These are phyloP conservation scores for Oscheius onirici DNA, from an alignment of 2,888 invertebrate species.

Conservation along the genomic window DNA sequence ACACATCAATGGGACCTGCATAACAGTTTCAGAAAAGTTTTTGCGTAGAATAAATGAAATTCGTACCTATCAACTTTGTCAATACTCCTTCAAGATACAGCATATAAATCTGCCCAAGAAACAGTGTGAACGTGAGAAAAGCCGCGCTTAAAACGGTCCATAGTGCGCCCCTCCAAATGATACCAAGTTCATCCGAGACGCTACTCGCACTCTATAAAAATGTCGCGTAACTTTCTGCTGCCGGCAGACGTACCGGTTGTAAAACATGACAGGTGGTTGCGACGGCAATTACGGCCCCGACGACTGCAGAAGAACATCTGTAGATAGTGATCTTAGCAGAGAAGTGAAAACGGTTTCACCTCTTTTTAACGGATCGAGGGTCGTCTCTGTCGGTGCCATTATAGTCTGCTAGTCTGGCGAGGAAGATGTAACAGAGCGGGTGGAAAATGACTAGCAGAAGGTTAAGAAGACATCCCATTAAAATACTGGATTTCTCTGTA, in stretches of 20 bases:
- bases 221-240: no score
- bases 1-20: no score
- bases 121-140: slow-evolving; percentile 51
- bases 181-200: no score
- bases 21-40: no score
- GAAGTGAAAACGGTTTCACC: slow-evolving; percentile 35
- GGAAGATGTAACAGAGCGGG: slow-evolving; percentile 45
- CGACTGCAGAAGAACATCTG: slow-evolving; percentile 8
- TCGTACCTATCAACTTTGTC: no score
- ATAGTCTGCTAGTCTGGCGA: slow-evolving; percentile 41
- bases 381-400: slow-evolving; percentile 48
- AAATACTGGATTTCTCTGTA: neutral
- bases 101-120: slow-evolving; percentile 58
- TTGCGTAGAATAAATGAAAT: no score
- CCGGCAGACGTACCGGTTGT: neutral
- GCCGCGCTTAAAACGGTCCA: slow-evolving; percentile 31
- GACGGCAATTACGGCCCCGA: neutral
- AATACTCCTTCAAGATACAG: slow-evolving; percentile 46
- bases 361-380: slow-evolving; percentile 41
- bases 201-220: no score
- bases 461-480: slow-evolving; percentile 13
- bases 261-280: slow-evolving; percentile 20
- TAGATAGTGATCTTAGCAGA: neutral
- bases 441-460: slow-evolving; percentile 8
- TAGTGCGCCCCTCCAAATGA: no score